Base-by-base conservation (phyloP, 2,888 invertebrate genomes). In the Vandiemenella viatica region DNA sequence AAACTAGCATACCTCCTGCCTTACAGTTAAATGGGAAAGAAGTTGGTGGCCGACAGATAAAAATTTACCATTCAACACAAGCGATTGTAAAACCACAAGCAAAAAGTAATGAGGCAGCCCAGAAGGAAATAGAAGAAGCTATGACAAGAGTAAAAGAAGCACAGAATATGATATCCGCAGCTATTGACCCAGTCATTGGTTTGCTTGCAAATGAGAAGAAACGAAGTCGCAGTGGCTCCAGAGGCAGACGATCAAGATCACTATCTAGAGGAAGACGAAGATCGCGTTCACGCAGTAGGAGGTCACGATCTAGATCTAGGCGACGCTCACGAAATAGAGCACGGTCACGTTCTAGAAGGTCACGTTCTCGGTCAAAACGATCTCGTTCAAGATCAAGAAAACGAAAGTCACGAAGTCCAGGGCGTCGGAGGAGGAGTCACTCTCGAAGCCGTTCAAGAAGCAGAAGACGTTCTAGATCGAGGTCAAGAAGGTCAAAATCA, bases 131-230 rank as follows among this genome's bases (percentile, higher is more conserved):
- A 49, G 93, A 95, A 65, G 93, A 93, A 65, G 95, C 93, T 1
- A 93, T 98, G 92, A 87, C 90, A 42, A 75, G 93, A 54, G 92
- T 95, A 0, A 92, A 92, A 63, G 95, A 96, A 68, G 93, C 93
- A 0, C 93, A 95, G 66, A 89, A 87, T 63, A 76, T 93, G 60
- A 91, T 96, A 55, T 88, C 91, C 1, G 93, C 92, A 7, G 89
- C 91, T 13, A 90, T 93, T 54, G 92, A 90, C 68, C 89, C 89
- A 0, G 86, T 89, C 48, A 88, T 89, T 58, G 88, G 88, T 5
- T 78, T 88, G 69, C 66, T 89, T 19, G 84, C 87, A 1, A 88
- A 89, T 64, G 88, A 89, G 58, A 64, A 63, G 52, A 87, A 89
- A 62, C 73, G 86, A 48, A 79, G 81, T 46, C 60, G 74, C 23